Conservation (phyloP, 2,113 vertebrate genomes). For the Bucco capensis region DNA sequence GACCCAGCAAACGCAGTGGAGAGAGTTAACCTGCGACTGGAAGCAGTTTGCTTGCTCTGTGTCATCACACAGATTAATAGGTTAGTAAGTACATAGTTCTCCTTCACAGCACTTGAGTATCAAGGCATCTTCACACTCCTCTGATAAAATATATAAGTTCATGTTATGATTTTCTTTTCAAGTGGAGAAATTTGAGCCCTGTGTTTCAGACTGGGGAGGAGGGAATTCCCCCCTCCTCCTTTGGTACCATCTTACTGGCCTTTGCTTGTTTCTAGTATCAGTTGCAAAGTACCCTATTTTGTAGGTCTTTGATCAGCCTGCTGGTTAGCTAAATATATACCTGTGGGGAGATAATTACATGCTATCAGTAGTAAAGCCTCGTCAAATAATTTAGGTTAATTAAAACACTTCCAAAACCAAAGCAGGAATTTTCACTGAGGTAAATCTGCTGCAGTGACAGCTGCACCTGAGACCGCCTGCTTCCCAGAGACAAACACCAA, state of each 20-base stretch:
- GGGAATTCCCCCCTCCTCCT: neutral
- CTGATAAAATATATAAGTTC: neutral
- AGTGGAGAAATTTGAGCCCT: neutral
- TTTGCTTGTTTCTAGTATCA: neutral
- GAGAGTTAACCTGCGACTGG: constrained; percentile 12
- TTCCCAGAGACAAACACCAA: neutral
- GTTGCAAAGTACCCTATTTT: neutral
- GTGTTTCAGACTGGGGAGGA: neutral
- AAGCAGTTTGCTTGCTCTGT: constrained; percentile 1
- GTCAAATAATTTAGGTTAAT: constrained; percentile 54
- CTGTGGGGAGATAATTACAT: constrained; percentile 62
- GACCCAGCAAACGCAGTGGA: constrained; percentile 33
- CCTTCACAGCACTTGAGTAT: neutral
- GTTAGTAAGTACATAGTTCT: neutral
- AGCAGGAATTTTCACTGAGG: constrained; percentile 12
- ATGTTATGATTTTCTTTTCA: neutral
- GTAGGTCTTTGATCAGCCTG: constrained; percentile 32
- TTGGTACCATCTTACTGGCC: neutral
- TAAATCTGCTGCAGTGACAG: neutral
- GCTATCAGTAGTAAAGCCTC: constrained; percentile 51
- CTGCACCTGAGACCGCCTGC: neutral
- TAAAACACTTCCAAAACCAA: constrained; percentile 45
- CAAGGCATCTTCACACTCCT: neutral
- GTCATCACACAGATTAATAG: constrained; percentile 32
- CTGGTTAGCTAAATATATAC: constrained; percentile 57